Base-by-base conservation (phyloP, 2,888 invertebrate genomes). In the Lymantria dispar region DNA sequence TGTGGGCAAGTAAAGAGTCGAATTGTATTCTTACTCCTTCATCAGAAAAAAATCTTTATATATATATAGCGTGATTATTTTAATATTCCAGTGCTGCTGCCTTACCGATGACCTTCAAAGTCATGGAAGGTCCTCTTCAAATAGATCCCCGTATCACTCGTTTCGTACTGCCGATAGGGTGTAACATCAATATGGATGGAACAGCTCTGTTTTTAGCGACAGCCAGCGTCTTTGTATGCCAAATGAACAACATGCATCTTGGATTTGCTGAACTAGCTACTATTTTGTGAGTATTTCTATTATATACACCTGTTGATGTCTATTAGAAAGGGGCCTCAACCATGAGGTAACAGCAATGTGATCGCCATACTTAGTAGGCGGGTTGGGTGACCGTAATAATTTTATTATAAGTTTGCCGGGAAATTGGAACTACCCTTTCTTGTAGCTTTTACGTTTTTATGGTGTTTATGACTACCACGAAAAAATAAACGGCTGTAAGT, bases 151-250 rank as follows among this genome's bases (percentile, higher is more conserved):
- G 97, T 56, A 95, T 98, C 66, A 96, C 96, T 0, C 93, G 96
- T 60, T 98, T 98, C 84, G 96, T 98, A 43, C 90, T 98, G 10
- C 98, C 98, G 0, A 96, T 98, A 63, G 98, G 98, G 7, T 97
- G 97, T 77, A 97, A 97, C 76, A 96, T 98, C 78, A 98, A 98
- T 85, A 97, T 98, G 97, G 96, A 97, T 69, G 97, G 97, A 1
- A 97, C 97, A 0, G 97, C 97, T 0, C 88, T 98, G 43, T 98
- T 98, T 83, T 94, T 98, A 36, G 94, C 98, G 0, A 94, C 97
- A 3, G 96, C 98, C 5, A 95, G 97, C 94, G 97, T 95, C 49
- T 97, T 97, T 80, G 95, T 97, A 58, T 97, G 97, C 39, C 97
- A 97, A 85, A 96, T 98, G 95, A 97, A 97, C 74, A 95, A 94